These are phyloP conservation scores for Lycophotia porphyrea DNA, from an alignment of 2,888 invertebrate genomes.

Conservation along the genomic window DNA sequence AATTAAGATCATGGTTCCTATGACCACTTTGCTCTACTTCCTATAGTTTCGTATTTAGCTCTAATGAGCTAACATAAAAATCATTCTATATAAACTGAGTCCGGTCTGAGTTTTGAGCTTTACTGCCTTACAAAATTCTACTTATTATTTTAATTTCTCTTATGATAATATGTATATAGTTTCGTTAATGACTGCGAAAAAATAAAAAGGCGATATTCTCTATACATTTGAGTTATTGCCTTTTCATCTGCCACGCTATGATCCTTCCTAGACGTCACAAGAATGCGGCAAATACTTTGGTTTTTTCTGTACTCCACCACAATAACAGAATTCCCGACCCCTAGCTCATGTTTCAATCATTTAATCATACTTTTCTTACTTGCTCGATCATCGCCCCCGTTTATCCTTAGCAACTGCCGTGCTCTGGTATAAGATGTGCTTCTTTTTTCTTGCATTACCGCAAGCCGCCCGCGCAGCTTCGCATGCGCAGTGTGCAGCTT, in stretches of 20 bases:
- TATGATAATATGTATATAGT: neutral
- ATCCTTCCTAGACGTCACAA: neutral
- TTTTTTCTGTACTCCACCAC: slow-evolving; percentile 25
- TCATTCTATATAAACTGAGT: no score
- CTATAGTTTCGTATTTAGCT: no score
- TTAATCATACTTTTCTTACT: slow-evolving; percentile 44
- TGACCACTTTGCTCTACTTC: no score
- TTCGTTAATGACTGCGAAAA: neutral
- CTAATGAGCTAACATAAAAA: no score
- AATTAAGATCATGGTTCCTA: no score
- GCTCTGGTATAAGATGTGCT: slow-evolving; percentile 72
- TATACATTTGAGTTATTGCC: neutral
- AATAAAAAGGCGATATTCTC: neutral
- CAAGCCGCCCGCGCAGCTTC: slow-evolving; percentile 93
- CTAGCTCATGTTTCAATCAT: slow-evolving; percentile 31
- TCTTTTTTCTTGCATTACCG: slow-evolving; percentile 90
- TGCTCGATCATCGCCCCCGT: slow-evolving; percentile 65
- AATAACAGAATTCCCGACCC: slow-evolving; percentile 25
- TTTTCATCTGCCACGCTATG: neutral
- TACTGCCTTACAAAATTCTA: no score
- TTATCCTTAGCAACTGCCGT: slow-evolving; percentile 63
- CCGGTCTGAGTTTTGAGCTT: no score
- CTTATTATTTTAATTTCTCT: no score
- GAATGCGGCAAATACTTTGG: neutral
- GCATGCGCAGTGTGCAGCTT: slow-evolving; percentile 92